Evolutionary conservation across 1,140 invertebrate genomes (phyloP).

Genomic region (Papilio machaon): DNA sequence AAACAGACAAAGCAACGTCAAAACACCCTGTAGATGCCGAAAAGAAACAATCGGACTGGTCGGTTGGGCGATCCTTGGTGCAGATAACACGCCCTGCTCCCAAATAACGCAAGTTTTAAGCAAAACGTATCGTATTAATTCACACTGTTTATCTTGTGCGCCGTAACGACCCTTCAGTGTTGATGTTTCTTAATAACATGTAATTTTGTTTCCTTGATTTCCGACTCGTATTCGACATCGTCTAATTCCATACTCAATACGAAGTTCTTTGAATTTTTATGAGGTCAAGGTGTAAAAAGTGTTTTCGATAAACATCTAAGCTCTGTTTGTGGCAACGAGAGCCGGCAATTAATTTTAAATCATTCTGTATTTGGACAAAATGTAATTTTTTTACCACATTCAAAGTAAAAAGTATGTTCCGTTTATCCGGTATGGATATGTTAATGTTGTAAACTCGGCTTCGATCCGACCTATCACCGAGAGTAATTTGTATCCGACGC

Average conservation of each 20-base stretch:
- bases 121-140: slow-evolving; percentile 77
- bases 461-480: slow-evolving; percentile 20
- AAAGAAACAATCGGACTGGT: slow-evolving; percentile 65
- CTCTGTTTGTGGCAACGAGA: slow-evolving; percentile 18
- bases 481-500: slow-evolving; percentile 24
- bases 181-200: slow-evolving; percentile 79
- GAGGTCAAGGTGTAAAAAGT: slow-evolving; percentile 42
- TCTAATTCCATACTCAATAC: slow-evolving; percentile 62
- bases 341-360: slow-evolving; percentile 28
- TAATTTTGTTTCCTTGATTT: slow-evolving; percentile 76
- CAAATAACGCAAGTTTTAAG: slow-evolving; percentile 73
- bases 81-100: slow-evolving; percentile 68
- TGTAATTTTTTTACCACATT: background rate
- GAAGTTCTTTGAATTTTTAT: slow-evolving; percentile 63
- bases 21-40: slow-evolving; percentile 54
- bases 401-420: slow-evolving; percentile 7
- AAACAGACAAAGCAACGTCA: slow-evolving; percentile 32
- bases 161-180: slow-evolving; percentile 73
- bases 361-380: slow-evolving; percentile 9
- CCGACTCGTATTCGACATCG: slow-evolving; percentile 69
- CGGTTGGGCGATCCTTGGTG: slow-evolving; percentile 62
- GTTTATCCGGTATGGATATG: slow-evolving; percentile 17
- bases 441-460: background rate
- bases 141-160: slow-evolving; percentile 77
- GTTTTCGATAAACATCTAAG: slow-evolving; percentile 33